Evolutionary conservation across 1,140 invertebrate species (phyloP), one percentile per base, ranked within the genome.

Genomic region (Papilio dardanus): DNA sequence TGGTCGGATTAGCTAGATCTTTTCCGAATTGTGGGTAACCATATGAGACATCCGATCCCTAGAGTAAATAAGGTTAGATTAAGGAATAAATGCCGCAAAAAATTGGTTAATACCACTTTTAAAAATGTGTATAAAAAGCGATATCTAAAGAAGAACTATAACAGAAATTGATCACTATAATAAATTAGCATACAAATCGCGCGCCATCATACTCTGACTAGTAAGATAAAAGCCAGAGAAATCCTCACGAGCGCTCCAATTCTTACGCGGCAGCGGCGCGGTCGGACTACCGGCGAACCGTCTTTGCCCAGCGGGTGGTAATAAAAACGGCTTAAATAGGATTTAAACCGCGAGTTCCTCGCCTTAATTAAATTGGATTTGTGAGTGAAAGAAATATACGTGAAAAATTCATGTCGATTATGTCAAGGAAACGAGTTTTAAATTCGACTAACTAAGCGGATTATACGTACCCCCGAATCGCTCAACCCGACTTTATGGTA

Each of bases 341-440:
- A 93, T 93, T 92, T 93, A 89, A 92, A 93, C 91, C 89, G 88
- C 92, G 90, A 91, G 89, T 92, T 91, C 86, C 87, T 87, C 87
- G 90, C 90, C 90, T 93, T 93, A 93, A 93, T 93, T 93, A 93
- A 93, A 93, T 93, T 92, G 90, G 92, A 93, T 93, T 91, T 92
- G 90, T 87, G 88, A 91, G 84, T 86, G 86, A 92, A 91, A 87
- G 91, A 92, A 91, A 93, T 92, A 88, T 92, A 93, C 89, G 89
- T 91, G 89, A 89, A 91, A 91, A 92, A 92, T 87, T 88, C 88
- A 83, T 90, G 90, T 92, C 90, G 89, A 91, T 92, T 93, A 90
- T 88, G 83, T 87, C 85, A 86, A 79, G 78, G 80, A 81, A 86
- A 89, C 80, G 86, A 87, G 86, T 84, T 88, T 84, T 79, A 79